These are phyloP conservation scores for Rattus rattus DNA, from an alignment of 2,113 vertebrate genomes.

Conservation along the genomic window DNA sequence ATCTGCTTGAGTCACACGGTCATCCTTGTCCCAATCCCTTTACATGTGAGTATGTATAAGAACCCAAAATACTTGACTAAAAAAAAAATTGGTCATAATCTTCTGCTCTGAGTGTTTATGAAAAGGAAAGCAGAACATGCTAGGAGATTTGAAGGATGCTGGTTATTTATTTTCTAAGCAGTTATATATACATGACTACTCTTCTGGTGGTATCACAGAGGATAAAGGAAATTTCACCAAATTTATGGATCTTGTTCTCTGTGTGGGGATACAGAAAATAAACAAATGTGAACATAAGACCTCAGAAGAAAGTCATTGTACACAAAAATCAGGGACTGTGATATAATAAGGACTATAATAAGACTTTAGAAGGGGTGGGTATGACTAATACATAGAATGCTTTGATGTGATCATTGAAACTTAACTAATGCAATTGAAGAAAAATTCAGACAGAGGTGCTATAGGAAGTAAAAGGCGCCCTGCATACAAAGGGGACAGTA, in stretches of 20 bases:
- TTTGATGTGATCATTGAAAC: background rate
- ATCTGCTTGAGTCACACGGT: background rate
- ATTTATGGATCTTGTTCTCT: background rate
- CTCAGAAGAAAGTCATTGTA: background rate
- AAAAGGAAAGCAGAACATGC: background rate
- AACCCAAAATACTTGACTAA: background rate
- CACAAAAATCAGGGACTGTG: background rate
- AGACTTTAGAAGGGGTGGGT: background rate
- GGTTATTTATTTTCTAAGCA: background rate
- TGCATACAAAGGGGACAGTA: background rate
- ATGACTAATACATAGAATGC: background rate
- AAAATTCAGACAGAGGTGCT: background rate
- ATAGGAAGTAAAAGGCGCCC: background rate
- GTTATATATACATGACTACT: too few relatives aligned
- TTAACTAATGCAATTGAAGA: background rate
- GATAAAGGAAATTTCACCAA: background rate
- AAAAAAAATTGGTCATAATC: background rate
- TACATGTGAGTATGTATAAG: accelerated
- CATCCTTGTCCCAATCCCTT: background rate
- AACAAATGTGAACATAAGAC: background rate
- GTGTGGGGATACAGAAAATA: background rate
- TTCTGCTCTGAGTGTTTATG: background rate
- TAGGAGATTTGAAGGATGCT: background rate
- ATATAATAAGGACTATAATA: background rate
- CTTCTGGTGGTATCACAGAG: background rate